phyloP scores from a whole-genome alignment of 2,113 vertebrate genomes.

The Gallinago media region DNA sequence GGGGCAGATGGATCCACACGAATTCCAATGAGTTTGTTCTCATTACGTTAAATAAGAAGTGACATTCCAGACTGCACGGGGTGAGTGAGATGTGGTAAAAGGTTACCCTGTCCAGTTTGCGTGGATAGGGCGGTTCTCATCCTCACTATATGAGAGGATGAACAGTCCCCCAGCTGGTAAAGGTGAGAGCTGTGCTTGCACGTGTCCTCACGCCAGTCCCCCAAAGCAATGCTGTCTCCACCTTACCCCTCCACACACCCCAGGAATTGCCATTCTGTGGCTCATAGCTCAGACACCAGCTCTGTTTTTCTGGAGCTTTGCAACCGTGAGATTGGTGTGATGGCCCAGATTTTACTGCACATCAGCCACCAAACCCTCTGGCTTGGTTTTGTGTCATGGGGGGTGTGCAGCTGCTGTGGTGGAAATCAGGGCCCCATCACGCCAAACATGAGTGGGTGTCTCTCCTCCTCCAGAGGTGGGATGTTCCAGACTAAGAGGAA shows the following conservation, averaged over 20 bases:
- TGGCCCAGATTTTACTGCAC: not conserved
- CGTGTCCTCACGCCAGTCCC: not conserved
- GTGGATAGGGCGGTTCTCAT: accelerated
- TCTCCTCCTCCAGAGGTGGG: not conserved
- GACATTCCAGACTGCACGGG: accelerated
- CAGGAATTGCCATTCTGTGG: not conserved
- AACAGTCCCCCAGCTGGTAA: not conserved
- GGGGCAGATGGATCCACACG: accelerated
- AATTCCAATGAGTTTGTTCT: not conserved
- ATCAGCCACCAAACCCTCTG: not conserved
- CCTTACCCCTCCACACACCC: no score
- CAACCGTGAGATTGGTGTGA: not conserved
- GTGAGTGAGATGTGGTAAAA: not conserved
- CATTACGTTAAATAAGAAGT: accelerated
- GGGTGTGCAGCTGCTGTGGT: accelerated
- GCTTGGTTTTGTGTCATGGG: not conserved
- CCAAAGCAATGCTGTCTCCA: no score
- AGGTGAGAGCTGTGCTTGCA: not conserved
- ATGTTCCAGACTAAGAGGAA: not conserved
- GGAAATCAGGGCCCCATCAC: no score
- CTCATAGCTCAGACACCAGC: not conserved
- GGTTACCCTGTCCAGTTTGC: not conserved
- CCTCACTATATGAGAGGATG: not conserved
- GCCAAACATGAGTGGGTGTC: accelerated
- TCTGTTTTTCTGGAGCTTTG: not conserved